phyloP scores from a whole-genome alignment of 2,113 vertebrate genomes.

The Chlorodrepanis virens region DNA sequence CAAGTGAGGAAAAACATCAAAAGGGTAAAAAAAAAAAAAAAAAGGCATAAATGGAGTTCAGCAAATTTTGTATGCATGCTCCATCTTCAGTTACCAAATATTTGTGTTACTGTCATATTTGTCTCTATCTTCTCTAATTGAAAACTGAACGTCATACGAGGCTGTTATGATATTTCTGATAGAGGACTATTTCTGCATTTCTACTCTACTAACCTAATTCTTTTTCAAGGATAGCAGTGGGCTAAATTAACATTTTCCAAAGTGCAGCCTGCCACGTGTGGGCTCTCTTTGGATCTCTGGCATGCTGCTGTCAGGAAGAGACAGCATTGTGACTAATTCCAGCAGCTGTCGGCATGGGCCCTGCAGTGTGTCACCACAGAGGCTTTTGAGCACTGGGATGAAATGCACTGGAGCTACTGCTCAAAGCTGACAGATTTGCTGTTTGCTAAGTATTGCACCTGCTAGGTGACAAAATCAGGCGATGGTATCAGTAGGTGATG shows the following conservation, averaged over 20 bases:
- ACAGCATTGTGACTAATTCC: fast-evolving
- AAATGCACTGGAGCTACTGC: not conserved
- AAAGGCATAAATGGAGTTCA: not conserved
- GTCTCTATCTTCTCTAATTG: not conserved
- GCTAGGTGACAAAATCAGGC: not conserved
- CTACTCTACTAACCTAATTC: not conserved
- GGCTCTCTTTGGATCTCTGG: fast-evolving
- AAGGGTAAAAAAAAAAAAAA: not conserved
- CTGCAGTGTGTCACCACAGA: not conserved
- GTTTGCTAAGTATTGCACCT: not conserved
- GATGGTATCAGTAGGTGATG: not conserved
- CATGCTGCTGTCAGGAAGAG: fast-evolving
- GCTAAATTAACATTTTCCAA: not conserved
- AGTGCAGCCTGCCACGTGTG: not conserved
- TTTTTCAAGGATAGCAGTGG: not conserved
- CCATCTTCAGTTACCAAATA: not conserved
- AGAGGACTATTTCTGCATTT: not conserved
- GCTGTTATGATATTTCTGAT: not conserved
- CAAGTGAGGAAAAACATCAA: not conserved
- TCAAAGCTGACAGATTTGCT: not conserved
- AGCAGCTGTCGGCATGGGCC: not conserved
- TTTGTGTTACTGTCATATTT: not conserved
- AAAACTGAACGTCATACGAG: not conserved
- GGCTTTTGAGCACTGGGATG: not conserved
- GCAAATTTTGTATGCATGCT: not conserved